Evolutionary conservation across 1,140 invertebrate genomes (phyloP).

Genomic region (Stegodyphus dumicola): DNA sequence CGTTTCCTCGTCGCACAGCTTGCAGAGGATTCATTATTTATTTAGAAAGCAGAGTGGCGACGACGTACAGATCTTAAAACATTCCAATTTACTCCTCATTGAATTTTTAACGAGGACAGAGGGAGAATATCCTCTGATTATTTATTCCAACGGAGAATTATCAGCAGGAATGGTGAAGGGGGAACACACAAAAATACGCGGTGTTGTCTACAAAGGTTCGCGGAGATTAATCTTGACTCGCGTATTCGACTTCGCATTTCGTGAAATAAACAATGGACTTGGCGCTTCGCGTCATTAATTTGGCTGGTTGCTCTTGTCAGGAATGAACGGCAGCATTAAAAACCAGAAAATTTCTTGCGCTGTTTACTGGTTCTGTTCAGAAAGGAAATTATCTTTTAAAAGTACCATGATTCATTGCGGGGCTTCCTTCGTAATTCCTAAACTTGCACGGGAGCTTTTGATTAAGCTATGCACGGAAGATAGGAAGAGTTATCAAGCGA

Average conservation of each 20-base stretch:
- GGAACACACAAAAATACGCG: slow-evolving; percentile 34
- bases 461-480: too few relatives aligned
- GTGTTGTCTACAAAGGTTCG: neutral
- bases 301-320: slow-evolving; percentile 46
- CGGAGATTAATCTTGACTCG: slow-evolving; percentile 43
- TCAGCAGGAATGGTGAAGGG: neutral
- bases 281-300: slow-evolving; percentile 49
- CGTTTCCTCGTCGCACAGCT: slow-evolving; percentile 5
- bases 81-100: slow-evolving; percentile 57
- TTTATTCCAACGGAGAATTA: slow-evolving; percentile 16
- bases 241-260: slow-evolving; percentile 42
- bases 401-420: slow-evolving; percentile 12
- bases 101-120: slow-evolving; percentile 51
- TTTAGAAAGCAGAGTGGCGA: slow-evolving; percentile 37
- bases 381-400: slow-evolving; percentile 15
- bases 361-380: slow-evolving; percentile 5
- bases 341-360: neutral
- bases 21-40: slow-evolving; percentile 39
- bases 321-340: slow-evolving; percentile 23
- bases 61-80: slow-evolving; percentile 53
- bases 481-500: too few relatives aligned
- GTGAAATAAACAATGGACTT: slow-evolving; percentile 48
- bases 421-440: too few relatives aligned
- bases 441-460: too few relatives aligned
- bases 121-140: slow-evolving; percentile 15